These are phyloP conservation scores for Chiridota heheva DNA, from an alignment of 35 echinoderm and acorn worm genomes.

Conservation along the genomic window DNA sequence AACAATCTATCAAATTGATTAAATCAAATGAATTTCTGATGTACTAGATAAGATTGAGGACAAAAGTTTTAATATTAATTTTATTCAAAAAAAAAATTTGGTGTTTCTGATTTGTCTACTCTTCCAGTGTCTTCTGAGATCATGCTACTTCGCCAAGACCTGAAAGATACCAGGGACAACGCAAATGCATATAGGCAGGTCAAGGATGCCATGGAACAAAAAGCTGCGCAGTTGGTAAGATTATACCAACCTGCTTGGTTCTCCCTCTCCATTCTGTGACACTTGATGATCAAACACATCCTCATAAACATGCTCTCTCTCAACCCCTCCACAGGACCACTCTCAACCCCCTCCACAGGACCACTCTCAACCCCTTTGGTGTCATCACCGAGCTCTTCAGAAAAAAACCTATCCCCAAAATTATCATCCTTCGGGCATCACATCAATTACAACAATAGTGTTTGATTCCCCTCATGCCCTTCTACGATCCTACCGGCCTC, in stretches of 20 bases:
- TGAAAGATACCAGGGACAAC: constrained; percentile 72
- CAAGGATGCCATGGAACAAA: constrained; percentile 97
- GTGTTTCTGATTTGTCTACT: constrained; percentile 9
- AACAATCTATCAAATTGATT: neutral
- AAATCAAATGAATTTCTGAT: neutral
- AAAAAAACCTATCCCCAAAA: no score
- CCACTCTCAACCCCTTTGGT: no score
- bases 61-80: neutral
- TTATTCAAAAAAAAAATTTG: neutral
- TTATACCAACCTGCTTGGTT: no score
- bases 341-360: neutral
- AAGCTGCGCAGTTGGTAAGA: constrained; percentile 84
- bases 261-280: no score
- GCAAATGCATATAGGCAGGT: constrained; percentile 55
- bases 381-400: neutral
- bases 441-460: no score
- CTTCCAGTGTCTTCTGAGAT: constrained; percentile 84
- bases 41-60: neutral
- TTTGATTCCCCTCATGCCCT: no score
- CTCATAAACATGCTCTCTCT: neutral
- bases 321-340: neutral
- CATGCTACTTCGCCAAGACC: constrained; percentile 60
- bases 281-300: no score
- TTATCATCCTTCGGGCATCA: no score
- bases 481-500: no score